Evolutionary conservation across 1,140 invertebrate species (phyloP).

Genomic region (Drosophila lowei): DNA sequence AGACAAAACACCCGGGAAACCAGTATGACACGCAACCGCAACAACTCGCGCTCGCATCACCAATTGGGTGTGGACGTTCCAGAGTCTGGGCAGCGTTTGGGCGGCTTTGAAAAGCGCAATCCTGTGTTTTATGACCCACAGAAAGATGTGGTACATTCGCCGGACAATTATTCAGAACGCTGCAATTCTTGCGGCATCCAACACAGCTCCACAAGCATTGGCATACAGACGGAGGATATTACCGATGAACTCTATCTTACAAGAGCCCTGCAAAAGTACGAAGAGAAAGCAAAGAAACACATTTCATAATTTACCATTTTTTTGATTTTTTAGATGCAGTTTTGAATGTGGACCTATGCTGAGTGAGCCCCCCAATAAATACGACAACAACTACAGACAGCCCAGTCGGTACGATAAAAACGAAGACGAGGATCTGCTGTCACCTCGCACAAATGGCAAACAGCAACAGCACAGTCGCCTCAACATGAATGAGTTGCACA

Average conservation of each 20-base stretch:
- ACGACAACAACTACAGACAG: constrained; percentile 27
- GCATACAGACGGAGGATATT: constrained; percentile 77
- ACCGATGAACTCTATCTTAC: constrained; percentile 67
- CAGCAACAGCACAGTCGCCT: constrained; percentile 84
- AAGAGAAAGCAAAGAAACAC: too few relatives aligned
- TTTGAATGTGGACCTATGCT: constrained; percentile 38
- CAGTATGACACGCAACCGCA: constrained; percentile 18
- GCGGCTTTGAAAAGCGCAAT: constrained; percentile 1
- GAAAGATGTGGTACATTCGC: constrained; percentile 3
- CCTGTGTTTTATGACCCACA: constrained; percentile 14
- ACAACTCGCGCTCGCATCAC: constrained; percentile 33
- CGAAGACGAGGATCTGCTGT: constrained; percentile 49
- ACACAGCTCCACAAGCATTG: constrained; percentile 54
- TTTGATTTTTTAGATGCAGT: constrained; percentile 39
- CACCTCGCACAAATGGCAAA: constrained; percentile 34
- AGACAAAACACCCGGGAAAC: constrained; percentile 6
- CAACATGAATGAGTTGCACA: too few relatives aligned
- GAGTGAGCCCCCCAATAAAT: constrained; percentile 13
- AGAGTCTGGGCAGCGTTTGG: constrained; percentile 11
- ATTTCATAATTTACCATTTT: too few relatives aligned
- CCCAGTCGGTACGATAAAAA: constrained; percentile 32
- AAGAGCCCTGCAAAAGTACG: constrained; percentile 68
- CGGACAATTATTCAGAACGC: constrained; percentile 8
- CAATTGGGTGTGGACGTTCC: constrained; percentile 16
- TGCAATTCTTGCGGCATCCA: constrained; percentile 56